Base-by-base conservation (phyloP, 2,888 invertebrate genomes). In the Drosophila mulleri region DNA sequence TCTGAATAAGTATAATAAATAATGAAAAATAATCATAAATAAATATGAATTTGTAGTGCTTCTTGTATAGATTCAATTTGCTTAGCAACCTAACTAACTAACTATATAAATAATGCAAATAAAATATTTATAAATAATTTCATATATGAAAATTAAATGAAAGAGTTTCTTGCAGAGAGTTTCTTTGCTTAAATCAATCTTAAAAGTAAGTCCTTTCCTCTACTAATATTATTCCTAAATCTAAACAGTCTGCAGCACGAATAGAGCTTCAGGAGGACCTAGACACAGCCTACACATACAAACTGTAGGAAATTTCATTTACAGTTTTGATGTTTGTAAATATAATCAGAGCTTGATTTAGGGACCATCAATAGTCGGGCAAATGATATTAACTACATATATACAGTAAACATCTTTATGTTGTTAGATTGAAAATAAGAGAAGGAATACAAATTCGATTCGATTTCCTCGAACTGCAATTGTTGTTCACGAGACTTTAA, bases 401-500 rank as follows among this genome's bases (percentile, higher is more conserved):
- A 4, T 50, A 50, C 48, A 37, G 32, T 9, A 29, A 42, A 44
- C 23, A 32, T 18, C 6, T 50, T 50, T 42, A 12, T 48, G 37
- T 32, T 12, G n/a, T 18, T 54, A 14, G n/a, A 32, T 11, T 3
- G 35, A 14, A 32, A 4, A 37, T 52, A 8, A 32, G 42, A 42
- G 37, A 39, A 7, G 14, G 3, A 67, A 47, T 61, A 14, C 23
- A 39, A 60, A 44, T 56, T 56, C 5, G 60, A 75, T 62, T 62
- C 20, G 42, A 67, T 67, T 57, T 61, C 44, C n/a, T 32, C 47
- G 18, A 54, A 60, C 32, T 72, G 32, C 59, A 42, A 56, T 44
- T 69, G 58, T 60, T 48, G 69, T 56, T n/a, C 37, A 54, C 29
- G 26, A 53, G 44, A 62, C 50, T 70, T 70, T 62, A 75, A 75